Evolutionary conservation across 2,113 vertebrate genomes (phyloP), one percentile per base, ranked within the genome.

Genomic region (Halichoeres trimaculatus): DNA sequence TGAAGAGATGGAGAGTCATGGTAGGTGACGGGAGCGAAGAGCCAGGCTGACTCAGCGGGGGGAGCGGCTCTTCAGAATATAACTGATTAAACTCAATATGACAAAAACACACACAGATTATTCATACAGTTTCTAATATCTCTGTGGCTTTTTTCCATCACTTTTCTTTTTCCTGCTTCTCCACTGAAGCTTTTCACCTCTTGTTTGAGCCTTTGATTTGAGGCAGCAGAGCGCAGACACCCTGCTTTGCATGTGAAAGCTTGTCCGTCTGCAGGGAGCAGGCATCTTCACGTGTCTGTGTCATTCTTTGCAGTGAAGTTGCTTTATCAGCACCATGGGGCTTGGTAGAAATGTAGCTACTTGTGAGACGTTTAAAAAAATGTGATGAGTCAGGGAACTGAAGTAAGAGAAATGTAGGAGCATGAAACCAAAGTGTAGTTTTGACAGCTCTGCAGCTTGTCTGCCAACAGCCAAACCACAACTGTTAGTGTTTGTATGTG

Each of bases 181-280:
- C 30, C 30, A 30, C 30, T 30, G 30, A 30, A 30, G 30, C 30
- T 23, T 47, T 45, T 19, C 1, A 17, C 14, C 17, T 16, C 6
- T 6, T 11, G 20, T 23, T 19, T 17, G 10, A 58, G 47, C 7
- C 2, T 52, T 69, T 26, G 17, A 51, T 7, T 17, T 62, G 22
- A 50, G 12, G 8, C 2, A 53, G 58, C 0, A 43, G 41, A 66
- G 60, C 38, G 17, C 62, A 71, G 36, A 57, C 20, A 60, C 30
- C 67, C 51, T 67, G 60, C 14, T 83, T 51, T 67, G 40, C 63
- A 67, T 80, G 70, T 71, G 9, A 71, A 71, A 61, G 36, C 59
- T 40, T 55, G 60, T 67, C 17, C 17, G 20, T 63, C 60, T 50
- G 43, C 67, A 45, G 17, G 30, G 14, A 12, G 7, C 36, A 36